Conservation (phyloP, 2,797 vertebrate genomes). For the Amniataba percoides region DNA sequence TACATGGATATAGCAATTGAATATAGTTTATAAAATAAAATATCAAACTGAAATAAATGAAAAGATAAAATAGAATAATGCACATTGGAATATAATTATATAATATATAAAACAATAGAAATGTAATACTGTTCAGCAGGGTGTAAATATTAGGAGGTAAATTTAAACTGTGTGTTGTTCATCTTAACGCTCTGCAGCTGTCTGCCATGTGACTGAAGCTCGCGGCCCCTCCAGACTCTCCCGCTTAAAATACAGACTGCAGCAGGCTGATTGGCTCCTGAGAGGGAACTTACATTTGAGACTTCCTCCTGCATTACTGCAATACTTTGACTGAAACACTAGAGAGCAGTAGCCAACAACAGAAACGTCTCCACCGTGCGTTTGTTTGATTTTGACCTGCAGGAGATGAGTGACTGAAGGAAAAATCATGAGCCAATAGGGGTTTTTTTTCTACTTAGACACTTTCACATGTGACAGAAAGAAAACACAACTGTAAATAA, state of each 20-base stretch:
- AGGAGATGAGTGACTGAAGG: background rate
- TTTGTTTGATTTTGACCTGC: background rate
- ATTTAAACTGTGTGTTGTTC: background rate
- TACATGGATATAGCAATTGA: too few species aligned
- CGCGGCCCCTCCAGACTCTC: conserved; percentile 6
- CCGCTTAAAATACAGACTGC: conserved; percentile 22
- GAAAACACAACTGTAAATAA: background rate
- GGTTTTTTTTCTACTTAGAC: background rate
- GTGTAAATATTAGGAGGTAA: too few species aligned
- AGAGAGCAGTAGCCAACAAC: conserved; percentile 42
- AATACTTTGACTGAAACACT: conserved; percentile 26
- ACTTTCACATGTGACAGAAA: background rate
- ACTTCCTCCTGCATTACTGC: background rate
- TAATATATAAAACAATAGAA: too few species aligned
- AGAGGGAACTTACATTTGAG: background rate
- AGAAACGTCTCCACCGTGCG: background rate
- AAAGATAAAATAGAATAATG: too few species aligned
- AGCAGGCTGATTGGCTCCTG: background rate
- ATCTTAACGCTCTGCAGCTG: background rate
- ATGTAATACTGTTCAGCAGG: too few species aligned
- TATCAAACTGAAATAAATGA: too few species aligned
- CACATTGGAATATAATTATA: too few species aligned
- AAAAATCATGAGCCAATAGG: too few species aligned
- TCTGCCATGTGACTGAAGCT: conserved; percentile 14
- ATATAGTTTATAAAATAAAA: too few species aligned